Evolutionary conservation across 2,888 invertebrate genomes (phyloP).

Genomic region (Drosophila phalerata): DNA sequence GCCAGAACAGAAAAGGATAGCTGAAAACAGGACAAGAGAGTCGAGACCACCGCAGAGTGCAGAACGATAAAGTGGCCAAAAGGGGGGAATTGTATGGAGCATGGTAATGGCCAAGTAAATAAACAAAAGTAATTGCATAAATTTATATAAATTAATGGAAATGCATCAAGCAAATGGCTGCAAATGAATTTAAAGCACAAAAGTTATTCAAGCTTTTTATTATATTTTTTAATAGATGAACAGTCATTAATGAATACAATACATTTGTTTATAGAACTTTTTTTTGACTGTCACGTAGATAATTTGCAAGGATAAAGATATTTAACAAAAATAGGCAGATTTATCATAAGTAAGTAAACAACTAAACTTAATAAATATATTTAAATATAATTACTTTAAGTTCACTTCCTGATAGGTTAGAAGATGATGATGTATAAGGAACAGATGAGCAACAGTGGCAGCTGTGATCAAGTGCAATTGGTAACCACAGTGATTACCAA

Average conservation of each 20-base stretch:
- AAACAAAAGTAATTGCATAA: conserved; percentile 81
- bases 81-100: conserved; percentile 11
- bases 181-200: conserved; percentile 71
- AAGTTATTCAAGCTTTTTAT: conserved; percentile 57
- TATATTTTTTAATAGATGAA: conserved; percentile 7
- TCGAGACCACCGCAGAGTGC: conserved; percentile 46
- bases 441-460: background rate
- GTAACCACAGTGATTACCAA: conserved; percentile 10
- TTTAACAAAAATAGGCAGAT: background rate
- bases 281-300: background rate
- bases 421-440: background rate
- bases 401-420: background rate
- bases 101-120: conserved; percentile 71
- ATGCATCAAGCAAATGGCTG: conserved; percentile 71
- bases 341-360: no score
- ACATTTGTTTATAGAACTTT: background rate
- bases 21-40: conserved; percentile 28
- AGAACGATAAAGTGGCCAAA: conserved; percentile 18
- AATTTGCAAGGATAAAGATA: background rate
- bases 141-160: conserved; percentile 80
- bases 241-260: conserved; percentile 25
- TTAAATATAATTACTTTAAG: no score
- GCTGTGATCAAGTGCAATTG: conserved; percentile 13
- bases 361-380: no score
- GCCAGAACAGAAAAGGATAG: conserved; percentile 31